These are phyloP conservation scores for Damaliscus lunatus DNA, from an alignment of 2,113 vertebrate genomes.

Conservation along the genomic window DNA sequence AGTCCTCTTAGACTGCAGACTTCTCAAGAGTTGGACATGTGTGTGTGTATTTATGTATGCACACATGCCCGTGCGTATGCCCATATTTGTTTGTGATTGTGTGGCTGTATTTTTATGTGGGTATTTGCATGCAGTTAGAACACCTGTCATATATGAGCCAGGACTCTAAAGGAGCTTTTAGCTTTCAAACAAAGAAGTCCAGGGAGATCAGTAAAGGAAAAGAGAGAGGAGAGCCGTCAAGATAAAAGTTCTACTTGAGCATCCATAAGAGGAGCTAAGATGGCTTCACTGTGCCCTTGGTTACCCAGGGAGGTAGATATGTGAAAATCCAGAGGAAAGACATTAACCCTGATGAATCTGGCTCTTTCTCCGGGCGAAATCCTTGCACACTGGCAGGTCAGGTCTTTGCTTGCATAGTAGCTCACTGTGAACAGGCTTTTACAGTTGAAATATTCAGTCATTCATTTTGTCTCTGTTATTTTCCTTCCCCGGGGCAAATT, in stretches of 20 bases:
- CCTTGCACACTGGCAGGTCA: neutral
- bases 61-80: neutral
- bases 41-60: neutral
- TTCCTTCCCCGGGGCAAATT: slow-evolving; percentile 58
- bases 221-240: neutral
- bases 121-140: neutral
- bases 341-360: neutral
- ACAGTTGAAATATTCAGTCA: neutral
- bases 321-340: neutral
- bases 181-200: neutral
- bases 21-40: neutral
- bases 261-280: neutral
- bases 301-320: neutral
- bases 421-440: neutral
- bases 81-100: neutral
- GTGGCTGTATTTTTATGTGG: neutral
- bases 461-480: neutral
- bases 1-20: neutral
- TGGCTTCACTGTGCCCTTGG: neutral
- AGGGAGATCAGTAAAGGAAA: neutral
- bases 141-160: neutral
- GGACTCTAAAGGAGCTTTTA: neutral
- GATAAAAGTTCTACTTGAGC: neutral
- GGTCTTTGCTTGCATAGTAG: neutral
- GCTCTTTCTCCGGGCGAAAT: neutral